A percentile compares a stretch with the other conserved stretches of the same genome.
phyloP scores from a whole-genome alignment of 2,113 vertebrate species.

The Synchiropus splendidus region DNA sequence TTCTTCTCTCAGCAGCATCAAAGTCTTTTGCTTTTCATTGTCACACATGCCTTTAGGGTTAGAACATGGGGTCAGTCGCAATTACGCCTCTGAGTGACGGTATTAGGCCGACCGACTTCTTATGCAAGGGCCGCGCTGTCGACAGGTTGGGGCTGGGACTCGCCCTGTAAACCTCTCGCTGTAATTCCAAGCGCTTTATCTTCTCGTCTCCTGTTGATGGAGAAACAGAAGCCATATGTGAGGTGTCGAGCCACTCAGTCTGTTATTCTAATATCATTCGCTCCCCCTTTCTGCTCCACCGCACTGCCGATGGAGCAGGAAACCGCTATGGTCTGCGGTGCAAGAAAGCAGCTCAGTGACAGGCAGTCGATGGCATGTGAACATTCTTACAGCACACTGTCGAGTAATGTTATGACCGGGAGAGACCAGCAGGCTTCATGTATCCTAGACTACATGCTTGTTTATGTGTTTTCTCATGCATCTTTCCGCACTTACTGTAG shows the following conservation, averaged over 20 bases:
- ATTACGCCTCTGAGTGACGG: conserved; percentile 4
- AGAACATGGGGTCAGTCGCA: background rate
- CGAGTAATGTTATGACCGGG: conserved; percentile 11
- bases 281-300: conserved; percentile 16
- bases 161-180: conserved; percentile 9
- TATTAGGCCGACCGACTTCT: conserved; percentile 7
- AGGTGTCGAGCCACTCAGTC: conserved; percentile 16
- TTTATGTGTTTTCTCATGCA: too few species aligned
- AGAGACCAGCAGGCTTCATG: conserved; percentile 10
- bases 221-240: conserved; percentile 25
- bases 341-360: conserved; percentile 24
- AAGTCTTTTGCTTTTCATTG: too few species aligned
- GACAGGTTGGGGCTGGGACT: conserved; percentile 5
- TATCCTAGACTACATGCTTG: too few species aligned
- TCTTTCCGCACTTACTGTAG: too few species aligned
- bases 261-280: conserved; percentile 43
- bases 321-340: conserved; percentile 33
- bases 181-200: conserved; percentile 19
- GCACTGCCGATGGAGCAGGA: conserved; percentile 37
- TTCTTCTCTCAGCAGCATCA: too few species aligned
- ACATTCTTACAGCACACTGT: conserved; percentile 10
- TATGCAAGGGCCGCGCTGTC: conserved; percentile 13
- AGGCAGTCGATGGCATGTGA: conserved; percentile 17
- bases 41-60: too few species aligned
- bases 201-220: conserved; percentile 5